These are phyloP conservation scores for Glossophaga mutica DNA, from an alignment of 2,797 vertebrate species.

Conservation along the genomic window DNA sequence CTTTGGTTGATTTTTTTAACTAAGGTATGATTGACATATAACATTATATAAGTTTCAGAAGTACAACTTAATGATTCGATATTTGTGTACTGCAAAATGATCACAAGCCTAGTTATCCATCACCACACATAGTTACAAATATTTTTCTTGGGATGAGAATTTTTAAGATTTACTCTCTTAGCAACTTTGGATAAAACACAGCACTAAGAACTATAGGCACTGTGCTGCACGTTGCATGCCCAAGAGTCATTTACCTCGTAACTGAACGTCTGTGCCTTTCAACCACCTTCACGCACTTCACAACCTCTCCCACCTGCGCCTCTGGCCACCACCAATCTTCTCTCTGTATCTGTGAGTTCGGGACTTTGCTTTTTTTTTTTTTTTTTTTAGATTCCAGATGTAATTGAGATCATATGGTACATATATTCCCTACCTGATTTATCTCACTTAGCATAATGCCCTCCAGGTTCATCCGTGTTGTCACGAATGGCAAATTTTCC, in stretches of 20 bases:
- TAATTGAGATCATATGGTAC: neutral
- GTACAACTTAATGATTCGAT: neutral
- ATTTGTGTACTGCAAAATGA: neutral
- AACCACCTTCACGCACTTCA: neutral
- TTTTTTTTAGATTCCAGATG: neutral
- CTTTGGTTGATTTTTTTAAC: neutral
- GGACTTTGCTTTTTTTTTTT: neutral
- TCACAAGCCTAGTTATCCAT: neutral
- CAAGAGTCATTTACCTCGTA: neutral
- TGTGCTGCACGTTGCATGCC: neutral
- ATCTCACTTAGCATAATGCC: neutral
- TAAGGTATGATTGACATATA: neutral
- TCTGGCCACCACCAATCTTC: neutral
- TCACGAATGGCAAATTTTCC: neutral
- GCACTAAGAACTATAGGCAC: neutral
- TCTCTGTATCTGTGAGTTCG: neutral
- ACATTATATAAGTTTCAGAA: neutral
- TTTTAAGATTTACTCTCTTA: neutral
- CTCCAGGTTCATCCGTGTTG: neutral
- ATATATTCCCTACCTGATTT: neutral
- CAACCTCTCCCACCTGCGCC: neutral
- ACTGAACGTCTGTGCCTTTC: neutral
- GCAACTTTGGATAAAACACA: neutral
- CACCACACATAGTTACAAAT: neutral
- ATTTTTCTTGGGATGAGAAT: neutral